Percentiles rank a stretch among this genome's conserved stretches.
Conservation (phyloP, 1,140 invertebrate genomes). For the Eciton burchellii region DNA sequence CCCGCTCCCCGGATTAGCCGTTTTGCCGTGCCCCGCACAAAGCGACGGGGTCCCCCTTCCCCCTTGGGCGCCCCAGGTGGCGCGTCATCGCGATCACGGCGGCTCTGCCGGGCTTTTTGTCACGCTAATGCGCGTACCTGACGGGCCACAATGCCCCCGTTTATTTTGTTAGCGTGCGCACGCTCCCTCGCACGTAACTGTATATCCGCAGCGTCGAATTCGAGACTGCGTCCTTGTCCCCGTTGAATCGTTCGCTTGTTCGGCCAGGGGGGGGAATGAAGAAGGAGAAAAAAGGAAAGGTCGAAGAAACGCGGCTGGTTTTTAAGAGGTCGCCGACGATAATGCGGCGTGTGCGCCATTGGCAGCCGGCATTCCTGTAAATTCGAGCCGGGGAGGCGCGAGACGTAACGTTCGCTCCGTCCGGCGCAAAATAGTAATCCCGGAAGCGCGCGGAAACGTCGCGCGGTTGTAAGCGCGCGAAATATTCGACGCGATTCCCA, state of each 20-base stretch:
- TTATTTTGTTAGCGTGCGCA: conserved; percentile 71
- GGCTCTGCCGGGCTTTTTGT: conserved; percentile 61
- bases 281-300: conserved; percentile 1
- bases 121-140: conserved; percentile 73
- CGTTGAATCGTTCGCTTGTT: background rate
- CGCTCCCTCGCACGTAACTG: conserved; percentile 34
- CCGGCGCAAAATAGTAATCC: conserved; percentile 49
- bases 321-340: conserved; percentile 43
- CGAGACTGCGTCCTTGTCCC: conserved; percentile 44
- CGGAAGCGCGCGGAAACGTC: background rate
- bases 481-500: conserved; percentile 43
- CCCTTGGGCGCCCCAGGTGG: conserved; percentile 59
- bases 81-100: conserved; percentile 62
- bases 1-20: conserved; percentile 70
- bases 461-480: conserved; percentile 17
- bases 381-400: conserved; percentile 38
- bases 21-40: conserved; percentile 50
- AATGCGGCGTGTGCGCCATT: conserved; percentile 37
- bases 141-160: conserved; percentile 70
- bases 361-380: conserved; percentile 20
- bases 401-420: conserved; percentile 40
- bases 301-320: conserved; percentile 36
- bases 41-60: conserved; percentile 35
- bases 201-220: conserved; percentile 51
- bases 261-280: background rate